Evolutionary conservation across 2,888 invertebrate species (phyloP), one percentile per base, ranked within the genome.

Genomic region (Zootermopsis nevadensis): DNA sequence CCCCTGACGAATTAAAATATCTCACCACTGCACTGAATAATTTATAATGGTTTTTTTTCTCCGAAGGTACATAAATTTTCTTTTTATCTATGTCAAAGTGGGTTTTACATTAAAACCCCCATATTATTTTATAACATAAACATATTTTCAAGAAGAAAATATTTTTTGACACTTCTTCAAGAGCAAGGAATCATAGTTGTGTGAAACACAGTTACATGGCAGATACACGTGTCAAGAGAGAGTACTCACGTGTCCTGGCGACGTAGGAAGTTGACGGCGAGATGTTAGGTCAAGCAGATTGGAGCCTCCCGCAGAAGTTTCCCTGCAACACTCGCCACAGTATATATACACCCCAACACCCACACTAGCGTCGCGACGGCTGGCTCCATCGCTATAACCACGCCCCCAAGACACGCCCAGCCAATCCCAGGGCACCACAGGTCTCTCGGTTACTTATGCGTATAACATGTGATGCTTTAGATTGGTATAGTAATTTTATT

Each of bases 201-300:
- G 15, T 48, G 48, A 1, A 19, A 48, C 12, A 48, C 48, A 48
- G 15, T 19, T 48, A 48, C 19, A 19, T 15, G n/a, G 27, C 4
- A 69, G 69, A 69, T 22, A 33, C 69, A 69, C 69, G 69, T 69
- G 69, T 33, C 4, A 31, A 33, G 66, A 66, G 27, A 22, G 31
- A 22, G 69, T 69, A 69, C 69, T 69, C 69, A 69, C 69, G 69
- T 69, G 69, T n/a, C 60, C 60, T 60, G 60, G 60, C 60, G 60
- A 12, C 48, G 27, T n/a, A n/a, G n/a, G n/a, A n/a, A n/a, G n/a
- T n/a, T n/a, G 60, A 1, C n/a, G 60, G n/a, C n/a, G 60, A 27
- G 60, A 27, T 27, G 60, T 60, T n/a, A 60, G 60, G 69, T 69
- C 31, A 69, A 33, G 69, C 69, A 69, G 69, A 69, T 33, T 12